Evolutionary conservation across 2,113 vertebrate genomes (phyloP).

Genomic region (Hemichromis elongatus): DNA sequence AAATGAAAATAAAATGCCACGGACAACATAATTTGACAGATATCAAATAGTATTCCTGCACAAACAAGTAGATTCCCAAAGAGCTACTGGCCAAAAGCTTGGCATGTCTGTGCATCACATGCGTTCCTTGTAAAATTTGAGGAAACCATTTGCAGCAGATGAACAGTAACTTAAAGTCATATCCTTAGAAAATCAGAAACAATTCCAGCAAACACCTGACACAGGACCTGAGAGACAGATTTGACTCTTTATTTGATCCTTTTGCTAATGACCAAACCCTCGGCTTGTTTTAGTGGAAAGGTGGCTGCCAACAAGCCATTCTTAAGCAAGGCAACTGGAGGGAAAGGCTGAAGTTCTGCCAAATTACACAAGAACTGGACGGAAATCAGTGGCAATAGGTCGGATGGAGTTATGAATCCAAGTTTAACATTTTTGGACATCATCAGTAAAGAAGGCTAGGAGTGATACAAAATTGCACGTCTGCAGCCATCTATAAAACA

Average conservation of each 20-base stretch:
- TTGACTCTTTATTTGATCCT: neutral
- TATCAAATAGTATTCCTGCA: neutral
- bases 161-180: neutral
- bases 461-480: neutral
- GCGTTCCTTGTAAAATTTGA: neutral
- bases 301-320: neutral
- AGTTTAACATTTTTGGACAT: neutral
- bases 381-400: neutral
- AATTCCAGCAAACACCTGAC: neutral
- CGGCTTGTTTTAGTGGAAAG: neutral
- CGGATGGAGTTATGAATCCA: neutral
- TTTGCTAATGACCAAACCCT: neutral
- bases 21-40: neutral
- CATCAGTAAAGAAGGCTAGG: neutral
- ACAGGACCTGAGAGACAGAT: neutral
- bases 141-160: neutral
- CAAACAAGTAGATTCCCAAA: neutral
- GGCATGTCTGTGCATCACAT: neutral
- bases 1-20: neutral
- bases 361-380: neutral
- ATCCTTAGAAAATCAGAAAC: neutral
- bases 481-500: neutral
- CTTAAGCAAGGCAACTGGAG: neutral
- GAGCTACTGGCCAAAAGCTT: neutral
- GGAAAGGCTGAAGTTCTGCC: neutral